These are phyloP conservation scores for Gobionotothen gibberifrons DNA, from an alignment of 2,797 vertebrate genomes.

Conservation along the genomic window DNA sequence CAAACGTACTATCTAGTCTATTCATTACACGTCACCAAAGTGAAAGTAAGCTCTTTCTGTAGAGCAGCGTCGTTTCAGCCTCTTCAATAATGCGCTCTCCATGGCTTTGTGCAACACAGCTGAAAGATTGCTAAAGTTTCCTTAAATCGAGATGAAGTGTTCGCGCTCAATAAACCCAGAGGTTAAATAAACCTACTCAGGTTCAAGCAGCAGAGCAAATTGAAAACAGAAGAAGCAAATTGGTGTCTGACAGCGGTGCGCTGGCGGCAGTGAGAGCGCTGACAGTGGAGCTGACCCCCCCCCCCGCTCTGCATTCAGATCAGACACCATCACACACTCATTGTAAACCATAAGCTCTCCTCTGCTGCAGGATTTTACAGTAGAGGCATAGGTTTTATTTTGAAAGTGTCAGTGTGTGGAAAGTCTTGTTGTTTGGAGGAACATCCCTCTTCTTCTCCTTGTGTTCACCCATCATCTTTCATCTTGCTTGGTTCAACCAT, in stretches of 20 bases:
- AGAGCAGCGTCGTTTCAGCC: not conserved
- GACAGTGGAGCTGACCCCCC: conserved; percentile 62
- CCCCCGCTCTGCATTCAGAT: conserved; percentile 59
- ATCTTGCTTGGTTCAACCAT: conserved; percentile 12
- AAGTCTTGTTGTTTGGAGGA: conserved; percentile 22
- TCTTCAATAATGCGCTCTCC: conserved; percentile 8
- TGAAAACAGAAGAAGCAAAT: conserved; percentile 66
- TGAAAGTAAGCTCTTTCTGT: too few relatives aligned
- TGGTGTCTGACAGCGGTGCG: conserved; percentile 57
- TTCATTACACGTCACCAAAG: not conserved
- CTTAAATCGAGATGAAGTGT: conserved; percentile 31
- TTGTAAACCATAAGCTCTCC: not conserved
- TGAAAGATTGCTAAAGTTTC: conserved; percentile 29
- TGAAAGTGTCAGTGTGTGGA: not conserved
- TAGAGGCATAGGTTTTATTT: not conserved
- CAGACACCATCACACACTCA: conserved; percentile 29
- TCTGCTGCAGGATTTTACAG: not conserved
- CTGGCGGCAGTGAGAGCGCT: conserved; percentile 33
- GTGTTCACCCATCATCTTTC: conserved; percentile 34
- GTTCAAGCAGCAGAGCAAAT: conserved; percentile 56
- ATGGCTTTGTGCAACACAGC: not conserved
- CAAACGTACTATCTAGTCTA: not conserved
- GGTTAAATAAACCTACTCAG: conserved; percentile 53
- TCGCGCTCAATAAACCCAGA: conserved; percentile 41
- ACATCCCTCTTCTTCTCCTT: conserved; percentile 20